Conservation (phyloP, 2,113 vertebrate species). For the Nesogale talazaci region DNA sequence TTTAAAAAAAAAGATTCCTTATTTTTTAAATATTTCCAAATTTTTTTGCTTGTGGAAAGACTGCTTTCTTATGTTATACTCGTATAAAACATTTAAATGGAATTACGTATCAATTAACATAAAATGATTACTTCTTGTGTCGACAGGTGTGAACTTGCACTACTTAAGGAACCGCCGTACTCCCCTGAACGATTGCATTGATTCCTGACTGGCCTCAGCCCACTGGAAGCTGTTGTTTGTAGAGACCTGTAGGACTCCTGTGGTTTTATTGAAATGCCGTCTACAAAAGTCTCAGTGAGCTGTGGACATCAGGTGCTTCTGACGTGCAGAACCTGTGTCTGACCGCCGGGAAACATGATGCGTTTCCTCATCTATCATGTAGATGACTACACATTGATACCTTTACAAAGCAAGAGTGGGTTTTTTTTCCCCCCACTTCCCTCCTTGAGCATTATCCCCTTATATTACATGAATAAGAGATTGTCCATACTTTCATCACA, state of each 20-base stretch:
- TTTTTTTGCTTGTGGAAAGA: constrained; percentile 89
- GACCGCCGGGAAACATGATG: constrained; percentile 13
- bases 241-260: constrained; percentile 77
- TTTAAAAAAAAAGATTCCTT: constrained; percentile 80
- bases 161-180: constrained; percentile 85
- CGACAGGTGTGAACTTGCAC: constrained; percentile 84
- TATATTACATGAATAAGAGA: constrained; percentile 80
- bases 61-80: constrained; percentile 87
- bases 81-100: constrained; percentile 83
- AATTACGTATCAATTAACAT: constrained; percentile 83
- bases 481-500: constrained; percentile 72
- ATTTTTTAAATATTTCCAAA: constrained; percentile 86
- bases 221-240: constrained; percentile 72
- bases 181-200: constrained; percentile 67
- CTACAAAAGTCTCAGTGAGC: constrained; percentile 58
- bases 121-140: constrained; percentile 78
- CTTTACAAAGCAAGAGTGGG: constrained; percentile 66
- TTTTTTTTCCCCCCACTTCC: background rate
- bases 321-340: constrained; percentile 70
- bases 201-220: constrained; percentile 75
- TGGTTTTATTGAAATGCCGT: constrained; percentile 75
- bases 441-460: constrained; percentile 72
- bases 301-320: constrained; percentile 75
- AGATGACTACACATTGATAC: constrained; percentile 75
- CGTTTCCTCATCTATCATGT: constrained; percentile 74